phyloP scores from a whole-genome alignment of 1,140 invertebrate species.

The Drosophila pectinifera region DNA sequence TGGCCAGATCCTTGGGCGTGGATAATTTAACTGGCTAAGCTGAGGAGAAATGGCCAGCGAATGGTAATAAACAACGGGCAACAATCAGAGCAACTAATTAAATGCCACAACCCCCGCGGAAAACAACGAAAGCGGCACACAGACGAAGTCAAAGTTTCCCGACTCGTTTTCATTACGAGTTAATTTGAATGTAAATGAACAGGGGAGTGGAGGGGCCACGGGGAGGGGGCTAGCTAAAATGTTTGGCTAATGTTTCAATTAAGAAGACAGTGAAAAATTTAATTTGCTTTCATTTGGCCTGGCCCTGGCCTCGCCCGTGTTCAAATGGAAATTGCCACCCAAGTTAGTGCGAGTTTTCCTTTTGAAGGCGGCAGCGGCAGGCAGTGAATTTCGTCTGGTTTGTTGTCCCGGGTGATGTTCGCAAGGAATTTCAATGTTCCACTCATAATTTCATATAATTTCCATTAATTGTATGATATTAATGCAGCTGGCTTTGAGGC shows the following conservation, averaged over 20 bases:
- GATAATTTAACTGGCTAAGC: constrained; percentile 60
- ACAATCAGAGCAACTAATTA: constrained; percentile 80
- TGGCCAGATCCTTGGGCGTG: constrained; percentile 42
- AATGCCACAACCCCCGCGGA: constrained; percentile 70
- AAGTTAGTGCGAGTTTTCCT: constrained; percentile 40
- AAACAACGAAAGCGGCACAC: no score
- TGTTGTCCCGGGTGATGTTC: constrained; percentile 78
- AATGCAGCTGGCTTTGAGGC: constrained; percentile 59
- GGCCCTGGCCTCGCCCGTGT: constrained; percentile 18
- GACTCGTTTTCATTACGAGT: constrained; percentile 84
- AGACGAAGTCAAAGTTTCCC: constrained; percentile 59
- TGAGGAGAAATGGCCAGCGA: constrained; percentile 67
- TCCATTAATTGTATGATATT: constrained; percentile 81
- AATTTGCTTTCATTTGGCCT: constrained; percentile 81
- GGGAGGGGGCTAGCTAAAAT: constrained; percentile 62
- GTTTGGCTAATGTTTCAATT: constrained; percentile 84
- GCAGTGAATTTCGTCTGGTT: constrained; percentile 47
- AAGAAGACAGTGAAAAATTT: constrained; percentile 83
- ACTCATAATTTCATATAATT: constrained; percentile 83
- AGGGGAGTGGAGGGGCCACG: constrained; percentile 19
- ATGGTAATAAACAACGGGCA: constrained; percentile 48
- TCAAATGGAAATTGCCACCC: constrained; percentile 68
- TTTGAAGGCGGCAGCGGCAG: constrained; percentile 15
- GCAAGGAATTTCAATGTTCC: constrained; percentile 82
- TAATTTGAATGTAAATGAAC: constrained; percentile 85